These are phyloP conservation scores for Martes martes DNA, from an alignment of 2,113 vertebrate genomes.

Conservation along the genomic window DNA sequence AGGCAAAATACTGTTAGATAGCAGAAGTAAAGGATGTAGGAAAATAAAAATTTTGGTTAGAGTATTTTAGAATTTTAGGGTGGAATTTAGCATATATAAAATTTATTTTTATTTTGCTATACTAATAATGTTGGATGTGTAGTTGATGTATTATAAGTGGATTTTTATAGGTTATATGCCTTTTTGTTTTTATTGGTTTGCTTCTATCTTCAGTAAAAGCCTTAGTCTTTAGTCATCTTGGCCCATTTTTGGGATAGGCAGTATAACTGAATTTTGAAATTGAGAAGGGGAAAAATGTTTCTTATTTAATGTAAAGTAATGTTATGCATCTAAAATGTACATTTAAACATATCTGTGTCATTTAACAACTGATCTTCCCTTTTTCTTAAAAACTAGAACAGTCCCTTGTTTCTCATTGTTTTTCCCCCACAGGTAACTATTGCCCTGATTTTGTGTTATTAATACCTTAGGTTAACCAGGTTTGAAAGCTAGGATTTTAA, in stretches of 20 bases:
- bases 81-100: not conserved
- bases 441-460: not conserved
- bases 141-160: constrained; percentile 37
- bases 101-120: not conserved
- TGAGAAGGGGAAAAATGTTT: not conserved
- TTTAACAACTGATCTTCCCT: not conserved
- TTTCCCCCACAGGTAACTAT: not conserved
- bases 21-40: not conserved
- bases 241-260: not conserved
- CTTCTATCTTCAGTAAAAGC: not conserved
- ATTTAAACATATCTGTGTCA: not conserved
- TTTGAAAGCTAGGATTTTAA: not conserved
- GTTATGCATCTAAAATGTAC: not conserved
- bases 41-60: not conserved
- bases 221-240: not conserved
- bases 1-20: not conserved
- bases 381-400: not conserved
- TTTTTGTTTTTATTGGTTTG: not conserved
- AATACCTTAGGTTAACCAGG: not conserved
- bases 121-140: not conserved
- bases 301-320: not conserved
- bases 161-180: not conserved
- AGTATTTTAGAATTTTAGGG: not conserved
- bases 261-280: constrained; percentile 24
- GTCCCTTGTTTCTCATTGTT: not conserved